Conservation (phyloP, 64 coral and sea anemone species). For the Trachythela sp. region DNA sequence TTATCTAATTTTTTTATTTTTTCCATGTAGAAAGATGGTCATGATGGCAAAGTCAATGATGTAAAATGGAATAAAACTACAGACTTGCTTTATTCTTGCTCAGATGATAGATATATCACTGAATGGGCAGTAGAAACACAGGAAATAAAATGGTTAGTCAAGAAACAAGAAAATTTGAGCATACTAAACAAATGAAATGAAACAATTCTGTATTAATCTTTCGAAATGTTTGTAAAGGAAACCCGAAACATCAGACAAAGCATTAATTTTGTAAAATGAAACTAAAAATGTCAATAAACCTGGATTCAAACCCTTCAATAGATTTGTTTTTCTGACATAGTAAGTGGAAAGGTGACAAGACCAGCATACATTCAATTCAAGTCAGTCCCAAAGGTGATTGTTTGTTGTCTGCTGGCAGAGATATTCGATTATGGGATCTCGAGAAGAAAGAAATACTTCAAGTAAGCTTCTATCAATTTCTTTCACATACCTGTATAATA, state of each 20-base stretch:
- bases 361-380: slow-evolving; percentile 66
- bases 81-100: slow-evolving; percentile 76
- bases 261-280: not conserved
- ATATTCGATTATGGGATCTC: slow-evolving; percentile 89
- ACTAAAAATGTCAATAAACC: not conserved
- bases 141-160: slow-evolving; percentile 63
- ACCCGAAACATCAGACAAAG: no score
- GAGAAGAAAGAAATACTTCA: slow-evolving; percentile 90
- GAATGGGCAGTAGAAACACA: slow-evolving; percentile 52
- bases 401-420: slow-evolving; percentile 93
- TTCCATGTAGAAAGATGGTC: slow-evolving; percentile 57
- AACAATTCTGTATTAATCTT: no score
- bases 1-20: not conserved
- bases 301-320: not conserved
- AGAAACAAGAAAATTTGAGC: no score
- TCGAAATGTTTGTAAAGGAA: no score
- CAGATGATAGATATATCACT: slow-evolving; percentile 86
- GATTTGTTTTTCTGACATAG: slow-evolving; percentile 17
- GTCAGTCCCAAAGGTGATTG: slow-evolving; percentile 72
- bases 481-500: no score
- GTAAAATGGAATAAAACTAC: slow-evolving; percentile 69
- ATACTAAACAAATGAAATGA: no score
- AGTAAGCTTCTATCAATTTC: slow-evolving; percentile 21
- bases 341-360: slow-evolving; percentile 96
- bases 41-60: slow-evolving; percentile 69